A percentile compares a stretch with the other conserved stretches of the same genome.
Conservation (phyloP, 64 coral and sea anemone genomes). For the Montipora foliosa region DNA sequence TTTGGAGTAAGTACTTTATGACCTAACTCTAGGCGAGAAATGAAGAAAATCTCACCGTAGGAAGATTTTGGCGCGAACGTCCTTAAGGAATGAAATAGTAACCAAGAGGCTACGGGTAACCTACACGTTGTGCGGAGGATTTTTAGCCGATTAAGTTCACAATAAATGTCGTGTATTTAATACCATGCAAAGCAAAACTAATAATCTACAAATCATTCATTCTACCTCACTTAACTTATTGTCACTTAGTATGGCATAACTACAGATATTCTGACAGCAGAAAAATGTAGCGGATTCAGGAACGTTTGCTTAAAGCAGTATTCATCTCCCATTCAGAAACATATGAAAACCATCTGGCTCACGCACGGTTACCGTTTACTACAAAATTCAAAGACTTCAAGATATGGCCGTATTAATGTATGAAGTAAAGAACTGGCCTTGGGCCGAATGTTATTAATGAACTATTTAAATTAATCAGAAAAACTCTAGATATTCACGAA, state of each 20-base stretch:
- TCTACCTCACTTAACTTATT: not conserved
- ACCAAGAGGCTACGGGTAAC: too few species aligned
- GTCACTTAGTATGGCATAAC: constrained; percentile 37
- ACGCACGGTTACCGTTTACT: constrained; percentile 26
- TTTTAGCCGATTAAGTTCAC: too few species aligned
- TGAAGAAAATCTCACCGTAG: too few species aligned
- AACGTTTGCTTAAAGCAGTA: constrained; percentile 31
- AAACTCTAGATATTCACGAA: too few species aligned
- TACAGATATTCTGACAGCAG: constrained; percentile 4
- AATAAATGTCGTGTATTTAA: too few species aligned
- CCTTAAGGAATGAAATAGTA: too few species aligned
- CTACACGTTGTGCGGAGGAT: too few species aligned
- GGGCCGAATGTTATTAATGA: not conserved
- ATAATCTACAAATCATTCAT: not conserved
- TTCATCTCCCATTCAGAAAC: constrained; percentile 33
- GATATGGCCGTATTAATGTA: not conserved
- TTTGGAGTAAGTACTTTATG: too few species aligned
- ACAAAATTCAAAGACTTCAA: constrained; percentile 8
- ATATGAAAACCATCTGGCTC: constrained; percentile 32
- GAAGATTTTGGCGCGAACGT: too few species aligned
- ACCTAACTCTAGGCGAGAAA: too few species aligned
- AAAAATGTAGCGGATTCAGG: constrained; percentile 29
- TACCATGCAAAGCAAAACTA: too few species aligned
- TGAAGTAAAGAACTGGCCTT: constrained; percentile 47
- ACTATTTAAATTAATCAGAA: too few species aligned